Conservation (phyloP, 2,888 invertebrate species). For the Ennomos quercinarius region DNA sequence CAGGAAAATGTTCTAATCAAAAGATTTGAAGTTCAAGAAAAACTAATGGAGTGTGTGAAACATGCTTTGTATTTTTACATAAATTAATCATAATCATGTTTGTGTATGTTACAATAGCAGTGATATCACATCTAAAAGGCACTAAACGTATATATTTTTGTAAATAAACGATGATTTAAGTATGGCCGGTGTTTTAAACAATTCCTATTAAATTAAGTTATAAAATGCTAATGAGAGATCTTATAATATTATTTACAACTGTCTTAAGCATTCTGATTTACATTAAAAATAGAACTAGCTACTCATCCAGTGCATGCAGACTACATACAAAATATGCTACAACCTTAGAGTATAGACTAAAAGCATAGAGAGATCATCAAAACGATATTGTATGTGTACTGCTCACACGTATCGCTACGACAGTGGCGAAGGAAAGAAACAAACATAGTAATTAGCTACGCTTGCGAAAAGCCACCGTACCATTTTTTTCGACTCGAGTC, state of each 20-base stretch:
- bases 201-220: conserved; percentile 28
- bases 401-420: too few species aligned
- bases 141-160: conserved; percentile 73
- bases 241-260: conserved; percentile 43
- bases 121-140: conserved; percentile 57
- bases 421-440: too few species aligned
- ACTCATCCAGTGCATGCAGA: conserved; percentile 27
- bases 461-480: too few species aligned
- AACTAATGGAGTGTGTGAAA: conserved; percentile 16
- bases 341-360: too few species aligned
- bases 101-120: conserved; percentile 59
- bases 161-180: conserved; percentile 75
- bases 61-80: conserved; percentile 32
- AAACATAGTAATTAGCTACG: too few species aligned
- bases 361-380: too few species aligned
- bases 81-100: conserved; percentile 64
- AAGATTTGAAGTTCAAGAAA: not conserved
- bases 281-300: conserved; percentile 14
- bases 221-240: conserved; percentile 56
- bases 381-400: too few species aligned
- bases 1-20: not conserved
- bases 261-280: conserved; percentile 26
- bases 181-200: conserved; percentile 42
- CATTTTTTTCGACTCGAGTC: too few species aligned
- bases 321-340: conserved; percentile 18